Evolutionary conservation across 2,113 vertebrate species (phyloP).

Genomic region (Chloroceryle aenea): DNA sequence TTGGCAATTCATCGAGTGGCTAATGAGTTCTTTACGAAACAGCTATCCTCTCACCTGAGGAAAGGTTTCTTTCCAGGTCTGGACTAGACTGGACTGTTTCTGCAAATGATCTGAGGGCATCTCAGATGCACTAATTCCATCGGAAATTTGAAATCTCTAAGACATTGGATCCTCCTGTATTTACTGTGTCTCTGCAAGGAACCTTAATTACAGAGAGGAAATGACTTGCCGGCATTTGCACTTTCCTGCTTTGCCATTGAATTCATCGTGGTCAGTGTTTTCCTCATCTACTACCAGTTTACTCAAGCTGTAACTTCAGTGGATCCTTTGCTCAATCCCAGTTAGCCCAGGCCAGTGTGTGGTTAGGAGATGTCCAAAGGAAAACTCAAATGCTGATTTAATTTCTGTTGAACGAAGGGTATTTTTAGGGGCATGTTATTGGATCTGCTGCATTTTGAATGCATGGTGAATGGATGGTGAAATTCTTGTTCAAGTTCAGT

Average conservation of each 20-base stretch:
- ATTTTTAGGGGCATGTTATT: background rate
- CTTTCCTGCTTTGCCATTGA: constrained; percentile 36
- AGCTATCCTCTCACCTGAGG: background rate
- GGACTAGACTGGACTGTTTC: background rate
- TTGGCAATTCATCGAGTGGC: background rate
- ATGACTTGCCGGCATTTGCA: constrained; percentile 47
- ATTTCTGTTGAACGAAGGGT: background rate
- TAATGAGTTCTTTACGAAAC: background rate
- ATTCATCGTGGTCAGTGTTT: constrained; percentile 35
- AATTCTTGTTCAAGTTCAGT: background rate
- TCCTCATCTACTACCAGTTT: background rate
- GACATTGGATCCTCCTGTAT: constrained; percentile 45
- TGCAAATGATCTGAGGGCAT: constrained; percentile 2
- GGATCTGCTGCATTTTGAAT: background rate
- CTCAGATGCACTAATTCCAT: constrained; percentile 42
- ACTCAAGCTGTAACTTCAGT: background rate
- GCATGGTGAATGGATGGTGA: background rate
- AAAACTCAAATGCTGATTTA: background rate
- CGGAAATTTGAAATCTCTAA: constrained; percentile 56
- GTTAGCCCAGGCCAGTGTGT: background rate
- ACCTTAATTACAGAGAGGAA: constrained; percentile 66
- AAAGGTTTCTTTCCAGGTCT: constrained; percentile 9
- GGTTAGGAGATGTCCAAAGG: background rate
- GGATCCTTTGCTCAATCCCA: background rate
- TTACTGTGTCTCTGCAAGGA: constrained; percentile 51